These are phyloP conservation scores for Cladopsammia gracilis DNA, from an alignment of 64 coral and sea anemone genomes.

Conservation along the genomic window DNA sequence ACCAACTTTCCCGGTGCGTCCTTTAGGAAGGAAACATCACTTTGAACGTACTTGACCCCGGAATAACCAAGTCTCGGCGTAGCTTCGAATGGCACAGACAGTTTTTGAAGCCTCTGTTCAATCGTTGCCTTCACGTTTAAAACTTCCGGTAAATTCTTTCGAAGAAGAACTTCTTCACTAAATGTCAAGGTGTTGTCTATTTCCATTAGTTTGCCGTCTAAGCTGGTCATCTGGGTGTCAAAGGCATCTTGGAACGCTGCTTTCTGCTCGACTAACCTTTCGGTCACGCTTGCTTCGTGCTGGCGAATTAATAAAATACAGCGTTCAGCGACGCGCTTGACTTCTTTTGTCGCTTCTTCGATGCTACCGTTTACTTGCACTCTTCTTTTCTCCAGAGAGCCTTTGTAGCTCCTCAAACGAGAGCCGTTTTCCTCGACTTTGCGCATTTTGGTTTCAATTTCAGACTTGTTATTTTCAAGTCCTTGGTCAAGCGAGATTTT, in stretches of 20 bases:
- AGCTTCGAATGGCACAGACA: neutral
- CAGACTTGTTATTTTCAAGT: neutral
- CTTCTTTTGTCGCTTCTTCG: constrained; percentile 3
- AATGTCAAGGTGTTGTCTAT: neutral
- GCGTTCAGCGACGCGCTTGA: neutral
- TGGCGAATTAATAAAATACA: constrained; percentile 4
- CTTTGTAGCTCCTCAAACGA: neutral
- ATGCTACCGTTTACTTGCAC: neutral
- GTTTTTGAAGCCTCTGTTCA: neutral
- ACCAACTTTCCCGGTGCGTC: neutral
- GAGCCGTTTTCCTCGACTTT: neutral
- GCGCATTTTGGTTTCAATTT: neutral
- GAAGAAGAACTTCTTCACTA: neutral
- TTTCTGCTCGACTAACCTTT: neutral
- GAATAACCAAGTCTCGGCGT: neutral
- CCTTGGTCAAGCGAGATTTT: neutral
- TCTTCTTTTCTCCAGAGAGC: neutral
- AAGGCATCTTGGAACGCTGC: neutral
- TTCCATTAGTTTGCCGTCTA: neutral
- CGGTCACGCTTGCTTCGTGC: constrained; percentile 11
- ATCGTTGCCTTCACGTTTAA: constrained; percentile 7
- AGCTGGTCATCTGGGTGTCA: neutral
- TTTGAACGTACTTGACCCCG: neutral
- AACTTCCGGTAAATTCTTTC: constrained; percentile 14
- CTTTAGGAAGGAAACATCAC: neutral